Conservation (phyloP, 2,888 invertebrate genomes). For the Hydrotaea cyrtoneurina region DNA sequence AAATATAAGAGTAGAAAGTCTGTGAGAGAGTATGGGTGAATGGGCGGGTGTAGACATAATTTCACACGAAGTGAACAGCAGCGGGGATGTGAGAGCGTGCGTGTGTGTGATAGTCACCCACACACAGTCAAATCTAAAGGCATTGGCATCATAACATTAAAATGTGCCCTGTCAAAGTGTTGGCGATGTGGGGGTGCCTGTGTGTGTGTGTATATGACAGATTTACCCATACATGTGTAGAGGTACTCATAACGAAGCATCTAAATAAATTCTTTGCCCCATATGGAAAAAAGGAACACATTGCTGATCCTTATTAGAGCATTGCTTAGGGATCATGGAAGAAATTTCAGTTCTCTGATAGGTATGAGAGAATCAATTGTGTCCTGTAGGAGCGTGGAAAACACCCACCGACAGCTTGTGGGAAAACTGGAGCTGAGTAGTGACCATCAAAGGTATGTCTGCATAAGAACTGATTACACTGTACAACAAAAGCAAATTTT, state of each 20-base stretch:
- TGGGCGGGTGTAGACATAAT: not conserved
- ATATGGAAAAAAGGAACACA: not conserved
- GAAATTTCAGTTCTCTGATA: too few species aligned
- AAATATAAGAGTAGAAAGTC: conserved; percentile 7
- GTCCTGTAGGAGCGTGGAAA: too few species aligned
- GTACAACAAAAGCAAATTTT: too few species aligned
- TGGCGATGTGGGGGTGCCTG: conserved; percentile 4
- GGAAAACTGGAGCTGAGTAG: too few species aligned
- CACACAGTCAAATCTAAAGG: not conserved
- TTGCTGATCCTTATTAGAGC: not conserved
- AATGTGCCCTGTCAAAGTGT: conserved; percentile 45
- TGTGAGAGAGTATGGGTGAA: not conserved
- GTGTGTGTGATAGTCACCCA: not conserved
- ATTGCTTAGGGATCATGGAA: not conserved
- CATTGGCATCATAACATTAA: conserved; percentile 39
- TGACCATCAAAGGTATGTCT: too few species aligned
- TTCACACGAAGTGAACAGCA: not conserved
- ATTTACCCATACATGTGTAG: not conserved
- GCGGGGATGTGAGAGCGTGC: not conserved
- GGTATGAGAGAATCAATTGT: too few species aligned
- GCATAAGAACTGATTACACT: too few species aligned
- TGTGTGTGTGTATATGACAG: too few species aligned
- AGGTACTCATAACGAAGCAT: not conserved
- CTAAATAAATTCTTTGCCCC: not conserved
- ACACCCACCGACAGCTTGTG: too few species aligned